phyloP scores from a whole-genome alignment of 2,888 invertebrate genomes.

The Drosophila multiciliata region DNA sequence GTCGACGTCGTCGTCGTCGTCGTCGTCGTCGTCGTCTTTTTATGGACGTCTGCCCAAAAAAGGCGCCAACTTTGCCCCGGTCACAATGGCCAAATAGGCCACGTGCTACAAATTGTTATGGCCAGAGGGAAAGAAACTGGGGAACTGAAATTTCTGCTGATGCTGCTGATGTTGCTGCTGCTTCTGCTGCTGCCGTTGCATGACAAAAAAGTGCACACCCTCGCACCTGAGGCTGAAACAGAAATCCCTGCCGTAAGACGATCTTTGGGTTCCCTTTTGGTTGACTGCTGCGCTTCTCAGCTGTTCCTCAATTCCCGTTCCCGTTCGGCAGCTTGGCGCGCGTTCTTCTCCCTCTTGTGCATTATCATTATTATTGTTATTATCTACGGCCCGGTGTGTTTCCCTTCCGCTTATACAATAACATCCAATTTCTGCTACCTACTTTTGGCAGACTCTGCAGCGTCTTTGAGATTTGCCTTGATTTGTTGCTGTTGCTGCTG shows the following conservation, averaged over 20 bases:
- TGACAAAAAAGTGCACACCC: conserved; percentile 71
- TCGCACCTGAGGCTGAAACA: conserved; percentile 76
- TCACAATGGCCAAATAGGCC: conserved; percentile 72
- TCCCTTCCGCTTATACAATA: conserved; percentile 78
- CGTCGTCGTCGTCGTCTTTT: conserved; percentile 30
- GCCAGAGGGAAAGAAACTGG: conserved; percentile 11
- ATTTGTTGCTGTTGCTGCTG: conserved; percentile 40
- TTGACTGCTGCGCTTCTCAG: conserved; percentile 34
- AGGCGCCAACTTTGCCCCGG: conserved; percentile 75
- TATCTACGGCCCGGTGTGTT: conserved; percentile 82
- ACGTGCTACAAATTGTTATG: conserved; percentile 76
- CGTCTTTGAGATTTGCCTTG: conserved; percentile 58
- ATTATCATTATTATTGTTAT: conserved; percentile 73
- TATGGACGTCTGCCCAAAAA: conserved; percentile 67
- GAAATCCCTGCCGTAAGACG: conserved; percentile 69
- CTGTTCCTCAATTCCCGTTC: conserved; percentile 37
- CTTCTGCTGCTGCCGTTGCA: conserved; percentile 42
- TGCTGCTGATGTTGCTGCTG: conserved; percentile 20
- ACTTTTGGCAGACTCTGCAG: conserved; percentile 49
- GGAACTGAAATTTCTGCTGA: conserved; percentile 29
- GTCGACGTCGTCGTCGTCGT: conserved; percentile 16
- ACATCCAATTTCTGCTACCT: conserved; percentile 79
- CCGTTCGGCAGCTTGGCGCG: conserved; percentile 62
- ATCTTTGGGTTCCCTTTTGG: conserved; percentile 43
- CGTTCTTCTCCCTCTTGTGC: conserved; percentile 47